Base-by-base conservation (phyloP, 2,113 vertebrate species). In the Zingel zingel region DNA sequence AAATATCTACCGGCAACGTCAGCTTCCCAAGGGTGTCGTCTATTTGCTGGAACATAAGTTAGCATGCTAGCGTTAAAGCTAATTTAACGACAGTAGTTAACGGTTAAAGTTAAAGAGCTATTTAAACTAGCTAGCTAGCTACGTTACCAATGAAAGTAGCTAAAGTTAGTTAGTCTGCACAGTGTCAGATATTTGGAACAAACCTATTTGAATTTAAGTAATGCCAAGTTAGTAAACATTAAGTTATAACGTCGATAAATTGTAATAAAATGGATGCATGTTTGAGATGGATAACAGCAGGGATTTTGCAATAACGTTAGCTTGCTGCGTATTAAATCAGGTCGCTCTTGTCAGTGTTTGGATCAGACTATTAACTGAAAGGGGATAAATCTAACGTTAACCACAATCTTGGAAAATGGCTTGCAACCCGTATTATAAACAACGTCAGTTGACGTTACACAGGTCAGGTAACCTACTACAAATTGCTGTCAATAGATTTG, bases 1-100 rank as follows among this genome's bases (percentile, higher is more conserved):
- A 87, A 81, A 82, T 90, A 87, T 93, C 89, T 82, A 92, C 88
- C 81, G 77, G 89, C 88, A 80, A 92, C 90, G 88, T 92, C 86
- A 88, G 83, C 88, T 86, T 80, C 83, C 76, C 72, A 3, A 30
- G 75, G 91, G 89, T 79, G 81, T 27, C 74, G 92, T 91, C 92
- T 94, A 93, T 74, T 87, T 91, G 63, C 91, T 93, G 93, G 89
- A 81, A 1, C 16, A 4, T 13, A 59, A 36, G 75, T 87, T 92
- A 90, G 85, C 88, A 61, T 18, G 74, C 25, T 88, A 89, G 69
- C 70, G 14, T 43, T 61, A 19, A 62, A 19, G 78, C 72, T 85
- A 74, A 50, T 63, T 59, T 23, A 48, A 18, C 18, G 12, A 4
- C 11, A 64, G 62, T 47, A n/a, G n/a, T 54, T 10, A 48, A 36